Evolutionary conservation across 1,140 invertebrate genomes (phyloP), one percentile per base, ranked within the genome.

Genomic region (Solenopsis fugax): DNA sequence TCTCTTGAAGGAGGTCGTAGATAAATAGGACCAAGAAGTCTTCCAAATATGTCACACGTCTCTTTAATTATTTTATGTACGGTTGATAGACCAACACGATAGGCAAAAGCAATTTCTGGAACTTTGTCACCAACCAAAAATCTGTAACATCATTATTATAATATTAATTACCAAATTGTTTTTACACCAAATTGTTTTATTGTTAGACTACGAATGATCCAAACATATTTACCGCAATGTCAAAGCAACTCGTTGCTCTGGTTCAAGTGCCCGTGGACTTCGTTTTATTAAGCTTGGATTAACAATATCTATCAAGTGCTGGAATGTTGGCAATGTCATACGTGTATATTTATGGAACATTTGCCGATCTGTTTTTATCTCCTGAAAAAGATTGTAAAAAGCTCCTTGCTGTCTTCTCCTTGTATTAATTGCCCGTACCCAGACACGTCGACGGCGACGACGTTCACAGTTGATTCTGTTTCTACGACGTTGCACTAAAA

Each of bases 61-160:
- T 71, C 67, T 29, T 71, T 71, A 71, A 71, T 9, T 71, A 71
- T 71, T 71, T 71, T 71, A 18, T 71, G 67, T 50, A 71, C 67
- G 0, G 67, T 69, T 69, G 41, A 71, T 16, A 71, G 6, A 48
- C 45, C 67, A 29, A 71, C 67, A 71, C 45, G 67, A 50, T 71
- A 71, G 13, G 21, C 67, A 71, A 71, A 71, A 50, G 67, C 67
- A 71, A 71, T 18, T 71, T 21, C 6, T 71, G 67, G 67, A 50
- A 71, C 41, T 50, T 50, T 50, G 21, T 71, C 67, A 29, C 45
- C 67, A 71, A 71, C 50, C 13, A 71, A 6, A 71, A 71, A 71
- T 71, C 67, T 71, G 67, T 50, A 50, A 50, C 41, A 71, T 69
- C 12, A 69, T n/a, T 41, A 21, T 48, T 69, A 69, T 48, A 0